phyloP scores from a whole-genome alignment of 2,113 vertebrate species.

The Megalops atlanticus region DNA sequence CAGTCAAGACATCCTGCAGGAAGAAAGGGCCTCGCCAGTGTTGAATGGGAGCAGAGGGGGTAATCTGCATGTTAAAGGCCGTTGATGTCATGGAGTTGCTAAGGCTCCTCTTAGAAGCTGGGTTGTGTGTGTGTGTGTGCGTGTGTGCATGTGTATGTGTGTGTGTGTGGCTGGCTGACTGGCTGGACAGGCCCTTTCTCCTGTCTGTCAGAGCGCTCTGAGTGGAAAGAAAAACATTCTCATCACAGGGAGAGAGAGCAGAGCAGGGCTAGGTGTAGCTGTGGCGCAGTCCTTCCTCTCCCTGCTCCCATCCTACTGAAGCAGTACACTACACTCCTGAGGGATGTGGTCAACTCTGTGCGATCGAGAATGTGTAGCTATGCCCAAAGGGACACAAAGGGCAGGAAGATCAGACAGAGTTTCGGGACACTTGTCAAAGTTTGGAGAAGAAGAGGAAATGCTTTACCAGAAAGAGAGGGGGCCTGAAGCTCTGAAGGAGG shows the following conservation, averaged over 20 bases:
- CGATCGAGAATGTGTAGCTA: too few species aligned
- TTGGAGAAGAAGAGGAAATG: not conserved
- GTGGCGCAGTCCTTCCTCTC: not conserved
- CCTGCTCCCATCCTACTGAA: not conserved
- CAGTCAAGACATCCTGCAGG: slow-evolving; percentile 24
- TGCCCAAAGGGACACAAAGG: too few species aligned
- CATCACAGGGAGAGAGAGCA: slow-evolving; percentile 35
- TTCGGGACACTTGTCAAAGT: too few species aligned
- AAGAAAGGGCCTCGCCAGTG: not conserved
- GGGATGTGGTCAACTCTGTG: too few species aligned
- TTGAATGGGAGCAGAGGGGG: slow-evolving; percentile 36
- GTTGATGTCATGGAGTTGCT: slow-evolving; percentile 49
- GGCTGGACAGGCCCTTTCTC: slow-evolving; percentile 23
- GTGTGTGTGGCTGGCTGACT: not conserved
- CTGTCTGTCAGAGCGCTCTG: slow-evolving; percentile 34
- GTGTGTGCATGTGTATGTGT: slow-evolving; percentile 14
- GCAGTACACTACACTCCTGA: not conserved
- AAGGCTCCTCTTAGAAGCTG: slow-evolving; percentile 36
- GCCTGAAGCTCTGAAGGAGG: not conserved
- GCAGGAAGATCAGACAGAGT: not conserved
- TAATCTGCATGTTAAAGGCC: slow-evolving; percentile 57
- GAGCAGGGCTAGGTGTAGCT: slow-evolving; percentile 33
- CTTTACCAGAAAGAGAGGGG: not conserved
- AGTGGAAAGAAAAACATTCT: slow-evolving; percentile 31
- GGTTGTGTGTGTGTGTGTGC: slow-evolving; percentile 27